Evolutionary conservation across 2,113 vertebrate species (phyloP).

Genomic region (Cyanoliseus patagonus): DNA sequence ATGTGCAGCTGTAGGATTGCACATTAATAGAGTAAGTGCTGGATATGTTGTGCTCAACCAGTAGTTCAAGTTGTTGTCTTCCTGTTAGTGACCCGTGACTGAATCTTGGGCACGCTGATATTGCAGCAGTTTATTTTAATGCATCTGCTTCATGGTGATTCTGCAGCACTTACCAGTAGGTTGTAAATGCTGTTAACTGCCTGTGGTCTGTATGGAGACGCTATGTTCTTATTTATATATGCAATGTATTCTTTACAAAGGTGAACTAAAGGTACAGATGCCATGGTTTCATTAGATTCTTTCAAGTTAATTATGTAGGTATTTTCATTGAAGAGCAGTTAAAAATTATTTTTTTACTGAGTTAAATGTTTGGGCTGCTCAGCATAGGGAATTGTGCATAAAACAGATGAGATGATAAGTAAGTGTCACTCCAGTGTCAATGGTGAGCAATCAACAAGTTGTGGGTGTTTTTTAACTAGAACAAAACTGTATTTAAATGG

Average conservation of each 20-base stretch:
- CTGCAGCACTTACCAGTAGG: conserved; percentile 55
- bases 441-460: not conserved
- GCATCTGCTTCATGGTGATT: conserved; percentile 35
- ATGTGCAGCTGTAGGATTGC: not conserved
- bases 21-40: conserved; percentile 70
- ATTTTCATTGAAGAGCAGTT: not conserved
- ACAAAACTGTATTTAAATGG: not conserved
- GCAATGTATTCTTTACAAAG: not conserved
- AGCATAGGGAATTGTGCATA: not conserved
- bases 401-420: not conserved
- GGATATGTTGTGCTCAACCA: conserved; percentile 5
- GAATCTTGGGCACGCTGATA: conserved; percentile 61
- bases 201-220: not conserved
- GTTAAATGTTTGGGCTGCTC: not conserved
- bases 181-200: conserved; percentile 19
- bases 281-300: not conserved
- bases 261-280: not conserved
- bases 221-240: conserved; percentile 49
- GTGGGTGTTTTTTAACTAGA: not conserved
- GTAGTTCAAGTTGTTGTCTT: conserved; percentile 58
- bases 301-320: not conserved
- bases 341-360: not conserved
- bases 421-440: not conserved
- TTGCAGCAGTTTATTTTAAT: conserved; percentile 75
- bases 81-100: conserved; percentile 56